Evolutionary conservation across 2,113 vertebrate species (phyloP), one percentile per base, ranked within the genome.

Genomic region (Gyps fulvus): DNA sequence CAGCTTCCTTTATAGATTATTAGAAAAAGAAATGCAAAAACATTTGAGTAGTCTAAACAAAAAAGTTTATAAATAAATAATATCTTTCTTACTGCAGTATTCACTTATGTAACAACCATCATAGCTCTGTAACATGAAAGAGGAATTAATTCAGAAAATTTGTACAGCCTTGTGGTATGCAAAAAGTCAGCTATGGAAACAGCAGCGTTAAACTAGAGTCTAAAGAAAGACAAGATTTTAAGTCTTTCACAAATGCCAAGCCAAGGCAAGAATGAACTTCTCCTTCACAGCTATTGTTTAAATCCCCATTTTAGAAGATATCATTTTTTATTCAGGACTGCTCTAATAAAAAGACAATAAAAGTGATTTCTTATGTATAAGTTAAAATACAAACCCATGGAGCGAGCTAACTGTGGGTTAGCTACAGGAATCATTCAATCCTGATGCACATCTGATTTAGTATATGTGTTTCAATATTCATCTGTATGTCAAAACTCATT

Each of bases 391-490:
- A 87, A 77, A 59, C 0, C 0, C 36, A 36, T 4, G 11, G 14
- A 31, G 36, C 0, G 0, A 69, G 23, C 9, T 84, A 16, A 50
- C 29, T 83, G 21, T 43, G 42, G 17, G 8, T 25, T 72, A 63
- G 22, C 29, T 67, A 45, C 15, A 83, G 23, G 32, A 85, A 55
- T 74, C 8, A 3, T 74, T 79, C 32, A 40, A 38, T 63, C n/a
- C 31, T 42, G 31, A 79, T n/a, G 38, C 11, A 49, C 4, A 20
- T 13, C 17, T 90, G 42, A 63, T 92, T 74, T 54, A 76, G 21
- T 31, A 52, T 6, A 31, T 16, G 13, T 23, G 7, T 59, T 90
- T 90, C 43, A 55, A 11, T n/a, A 67, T 63, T 65, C 36, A 47
- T 13, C 29, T 59, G 1, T 42, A 18, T 18, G 52, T 62, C 63